Evolutionary conservation across 2,888 invertebrate genomes (phyloP).

Genomic region (Mechanitis messenoides): DNA sequence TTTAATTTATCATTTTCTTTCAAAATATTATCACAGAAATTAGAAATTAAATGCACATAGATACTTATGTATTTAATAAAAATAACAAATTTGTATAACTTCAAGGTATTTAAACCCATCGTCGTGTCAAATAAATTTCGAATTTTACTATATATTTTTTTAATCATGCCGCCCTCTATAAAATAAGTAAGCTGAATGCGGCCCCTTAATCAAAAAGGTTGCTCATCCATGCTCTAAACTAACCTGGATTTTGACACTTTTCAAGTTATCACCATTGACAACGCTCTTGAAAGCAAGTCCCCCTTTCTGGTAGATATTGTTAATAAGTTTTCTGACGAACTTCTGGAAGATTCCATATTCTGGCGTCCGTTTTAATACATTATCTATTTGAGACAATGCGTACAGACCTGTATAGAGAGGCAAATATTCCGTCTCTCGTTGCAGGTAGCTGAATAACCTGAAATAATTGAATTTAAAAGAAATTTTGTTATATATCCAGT

Average conservation of each 20-base stretch:
- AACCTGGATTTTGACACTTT: slow-evolving; percentile 79
- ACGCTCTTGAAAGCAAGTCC: slow-evolving; percentile 71
- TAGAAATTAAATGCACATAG: no score
- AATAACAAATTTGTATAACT: no score
- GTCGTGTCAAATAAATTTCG: no score
- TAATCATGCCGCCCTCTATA: no score
- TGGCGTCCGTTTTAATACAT: slow-evolving; percentile 77
- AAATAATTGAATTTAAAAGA: background rate
- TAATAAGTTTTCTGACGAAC: slow-evolving; percentile 79
- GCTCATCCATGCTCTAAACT: background rate
- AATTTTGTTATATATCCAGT: no score
- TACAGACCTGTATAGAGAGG: slow-evolving; percentile 80
- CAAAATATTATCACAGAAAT: no score
- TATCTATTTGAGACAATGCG: slow-evolving; percentile 77
- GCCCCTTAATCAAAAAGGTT: no score
- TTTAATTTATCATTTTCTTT: no score
- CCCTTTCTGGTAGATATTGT: slow-evolving; percentile 78
- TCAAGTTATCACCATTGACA: slow-evolving; percentile 67
- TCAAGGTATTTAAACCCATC: no score
- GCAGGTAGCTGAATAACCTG: slow-evolving; percentile 71
- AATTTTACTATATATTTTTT: no score
- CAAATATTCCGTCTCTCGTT: slow-evolving; percentile 76
- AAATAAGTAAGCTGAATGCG: no score
- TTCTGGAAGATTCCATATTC: slow-evolving; percentile 81
- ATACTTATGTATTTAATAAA: no score